These are phyloP conservation scores for Helleia helle DNA, from an alignment of 2,888 invertebrate species.

Conservation along the genomic window DNA sequence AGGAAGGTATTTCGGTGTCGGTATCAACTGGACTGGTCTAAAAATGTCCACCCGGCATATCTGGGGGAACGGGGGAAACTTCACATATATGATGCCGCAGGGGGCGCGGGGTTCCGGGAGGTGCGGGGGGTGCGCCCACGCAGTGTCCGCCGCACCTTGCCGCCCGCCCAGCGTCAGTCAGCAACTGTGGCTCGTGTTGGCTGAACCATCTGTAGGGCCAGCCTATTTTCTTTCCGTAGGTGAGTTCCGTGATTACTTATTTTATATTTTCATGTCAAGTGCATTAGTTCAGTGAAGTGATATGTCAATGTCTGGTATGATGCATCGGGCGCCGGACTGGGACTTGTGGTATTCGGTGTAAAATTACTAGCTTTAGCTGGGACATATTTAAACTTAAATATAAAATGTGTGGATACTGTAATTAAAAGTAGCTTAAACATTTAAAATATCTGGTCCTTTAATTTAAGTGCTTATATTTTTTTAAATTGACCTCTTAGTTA, in stretches of 20 bases:
- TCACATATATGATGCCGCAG: slow-evolving; percentile 18
- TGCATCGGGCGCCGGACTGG: slow-evolving; percentile 20
- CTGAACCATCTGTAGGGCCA: slow-evolving; percentile 78
- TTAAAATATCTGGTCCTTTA: too few relatives aligned
- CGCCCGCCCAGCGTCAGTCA: slow-evolving; percentile 68
- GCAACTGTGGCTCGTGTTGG: slow-evolving; percentile 73
- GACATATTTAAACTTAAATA: too few relatives aligned
- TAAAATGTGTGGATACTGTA: too few relatives aligned
- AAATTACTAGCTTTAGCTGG: too few relatives aligned
- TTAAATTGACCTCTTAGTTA: too few relatives aligned
- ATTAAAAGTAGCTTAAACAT: too few relatives aligned
- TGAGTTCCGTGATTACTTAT: slow-evolving; percentile 49
- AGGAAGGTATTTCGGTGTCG: slow-evolving; percentile 63
- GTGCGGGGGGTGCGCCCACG: slow-evolving; percentile 47
- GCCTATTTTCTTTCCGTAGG: slow-evolving; percentile 66
- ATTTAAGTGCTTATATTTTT: too few relatives aligned
- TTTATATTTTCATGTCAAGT: slow-evolving; percentile 20
- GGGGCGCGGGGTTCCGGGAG: slow-evolving; percentile 24
- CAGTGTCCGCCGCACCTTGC: slow-evolving; percentile 62
- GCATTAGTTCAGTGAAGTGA: slow-evolving; percentile 59
- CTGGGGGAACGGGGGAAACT: slow-evolving; percentile 27
- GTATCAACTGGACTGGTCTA: slow-evolving; percentile 71
- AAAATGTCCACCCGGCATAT: slow-evolving; percentile 54
- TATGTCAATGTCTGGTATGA: slow-evolving; percentile 34
- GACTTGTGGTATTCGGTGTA: background rate